Percentiles rank a stretch among this genome's conserved stretches.
phyloP scores from a whole-genome alignment of 2,888 invertebrate genomes.

The Sarcophaga variegata region DNA sequence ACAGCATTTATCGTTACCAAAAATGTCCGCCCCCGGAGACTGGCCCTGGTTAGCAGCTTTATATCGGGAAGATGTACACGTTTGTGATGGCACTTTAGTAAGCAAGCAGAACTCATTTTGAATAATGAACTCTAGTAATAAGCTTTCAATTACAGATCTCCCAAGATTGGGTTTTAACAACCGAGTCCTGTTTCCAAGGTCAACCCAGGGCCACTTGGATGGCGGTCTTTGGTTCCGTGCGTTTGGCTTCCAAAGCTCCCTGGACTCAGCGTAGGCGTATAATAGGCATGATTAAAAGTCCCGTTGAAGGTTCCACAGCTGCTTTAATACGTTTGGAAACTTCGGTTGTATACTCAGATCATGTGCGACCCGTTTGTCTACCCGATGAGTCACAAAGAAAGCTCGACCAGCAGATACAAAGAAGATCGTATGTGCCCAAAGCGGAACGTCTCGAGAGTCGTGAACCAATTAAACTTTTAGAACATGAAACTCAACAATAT shows the following conservation, averaged over 20 bases:
- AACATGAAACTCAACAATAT: conserved; percentile 80
- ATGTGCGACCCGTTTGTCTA: conserved; percentile 91
- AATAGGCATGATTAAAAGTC: conserved; percentile 93
- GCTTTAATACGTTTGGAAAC: conserved; percentile 91
- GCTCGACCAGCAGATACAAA: conserved; percentile 74
- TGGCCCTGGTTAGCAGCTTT: conserved; percentile 97
- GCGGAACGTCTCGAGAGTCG: conserved; percentile 78
- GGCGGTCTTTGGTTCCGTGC: conserved; percentile 89
- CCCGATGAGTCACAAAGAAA: conserved; percentile 84
- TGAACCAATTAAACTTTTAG: conserved; percentile 71
- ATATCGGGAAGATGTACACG: conserved; percentile 91
- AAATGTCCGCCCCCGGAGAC: conserved; percentile 90
- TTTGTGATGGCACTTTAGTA: conserved; percentile 93
- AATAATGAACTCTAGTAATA: not conserved
- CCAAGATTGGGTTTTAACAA: conserved; percentile 92
- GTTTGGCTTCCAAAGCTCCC: conserved; percentile 90
- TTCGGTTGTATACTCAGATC: conserved; percentile 89
- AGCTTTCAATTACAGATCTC: conserved; percentile 81
- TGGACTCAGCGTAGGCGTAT: conserved; percentile 94
- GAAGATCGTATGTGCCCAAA: conserved; percentile 77
- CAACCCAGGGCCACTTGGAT: conserved; percentile 95
- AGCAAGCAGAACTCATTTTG: conserved; percentile 7
- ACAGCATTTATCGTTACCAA: conserved; percentile 83
- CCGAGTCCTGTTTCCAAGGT: conserved; percentile 93
- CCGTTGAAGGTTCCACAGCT: conserved; percentile 93